phyloP scores from a whole-genome alignment of 2,113 vertebrate genomes.

The Oriolus oriolus region DNA sequence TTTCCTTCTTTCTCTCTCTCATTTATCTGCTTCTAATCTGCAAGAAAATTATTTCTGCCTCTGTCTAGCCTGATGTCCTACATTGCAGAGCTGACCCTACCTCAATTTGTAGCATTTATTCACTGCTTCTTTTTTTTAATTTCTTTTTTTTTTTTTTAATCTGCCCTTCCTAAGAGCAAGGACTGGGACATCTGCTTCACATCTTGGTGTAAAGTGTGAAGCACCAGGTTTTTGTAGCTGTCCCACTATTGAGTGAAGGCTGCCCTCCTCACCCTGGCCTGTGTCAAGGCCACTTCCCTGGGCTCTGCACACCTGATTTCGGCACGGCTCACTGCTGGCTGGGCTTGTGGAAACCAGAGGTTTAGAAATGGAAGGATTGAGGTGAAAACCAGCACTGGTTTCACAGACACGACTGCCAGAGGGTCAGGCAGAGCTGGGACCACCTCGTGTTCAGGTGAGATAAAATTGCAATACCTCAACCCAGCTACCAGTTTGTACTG shows the following conservation, averaged over 20 bases:
- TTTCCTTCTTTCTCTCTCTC: conserved; percentile 4
- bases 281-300: not conserved
- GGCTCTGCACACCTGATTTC: not conserved
- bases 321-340: not conserved
- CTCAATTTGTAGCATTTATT: conserved; percentile 8
- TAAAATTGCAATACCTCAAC: not conserved
- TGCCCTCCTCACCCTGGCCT: not conserved
- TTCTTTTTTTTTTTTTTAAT: not conserved
- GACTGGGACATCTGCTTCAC: not conserved
- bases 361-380: not conserved
- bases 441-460: not conserved
- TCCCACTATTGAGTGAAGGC: not conserved
- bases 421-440: rapidly evolving
- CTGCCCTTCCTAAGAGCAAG: not conserved
- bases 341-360: not conserved
- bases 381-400: rapidly evolving
- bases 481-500: not conserved
- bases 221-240: not conserved
- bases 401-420: not conserved
- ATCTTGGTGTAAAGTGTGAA: not conserved
- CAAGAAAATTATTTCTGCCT: conserved; percentile 43
- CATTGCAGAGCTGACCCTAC: not conserved
- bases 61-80: conserved; percentile 1
- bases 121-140: not conserved
- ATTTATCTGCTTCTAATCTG: conserved; percentile 66